Conservation (phyloP, 2,797 vertebrate genomes). For the Channa striata region DNA sequence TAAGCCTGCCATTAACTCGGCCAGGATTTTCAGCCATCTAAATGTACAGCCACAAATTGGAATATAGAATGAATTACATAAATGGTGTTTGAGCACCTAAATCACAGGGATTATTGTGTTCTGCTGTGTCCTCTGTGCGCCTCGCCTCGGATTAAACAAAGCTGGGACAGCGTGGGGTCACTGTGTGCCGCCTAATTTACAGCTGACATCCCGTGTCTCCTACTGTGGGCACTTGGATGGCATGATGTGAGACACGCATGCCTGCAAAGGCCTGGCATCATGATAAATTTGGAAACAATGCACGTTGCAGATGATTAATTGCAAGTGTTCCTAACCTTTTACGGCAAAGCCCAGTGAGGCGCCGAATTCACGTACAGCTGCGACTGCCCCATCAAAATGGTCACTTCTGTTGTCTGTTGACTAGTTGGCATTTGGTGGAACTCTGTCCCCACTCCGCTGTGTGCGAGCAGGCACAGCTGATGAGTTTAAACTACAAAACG, state of each 20-base stretch:
- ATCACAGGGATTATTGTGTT: slow-evolving; percentile 62
- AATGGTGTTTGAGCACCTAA: slow-evolving; percentile 64
- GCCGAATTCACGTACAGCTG: slow-evolving; percentile 41
- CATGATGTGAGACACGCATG: slow-evolving; percentile 57
- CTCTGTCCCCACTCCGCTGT: not conserved
- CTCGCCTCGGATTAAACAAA: slow-evolving; percentile 67
- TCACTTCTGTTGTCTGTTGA: slow-evolving; percentile 8
- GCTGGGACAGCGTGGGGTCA: slow-evolving; percentile 66
- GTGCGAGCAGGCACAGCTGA: not conserved
- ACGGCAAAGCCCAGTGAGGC: slow-evolving; percentile 51
- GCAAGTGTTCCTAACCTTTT: slow-evolving; percentile 71
- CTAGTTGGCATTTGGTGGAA: not conserved
- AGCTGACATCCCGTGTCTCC: slow-evolving; percentile 70
- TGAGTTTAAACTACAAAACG: not conserved
- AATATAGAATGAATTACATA: slow-evolving; percentile 54
- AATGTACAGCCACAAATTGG: slow-evolving; percentile 40
- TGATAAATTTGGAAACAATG: slow-evolving; percentile 79
- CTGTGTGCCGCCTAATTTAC: slow-evolving; percentile 72
- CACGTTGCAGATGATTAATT: slow-evolving; percentile 65
- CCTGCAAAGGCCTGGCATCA: slow-evolving; percentile 54
- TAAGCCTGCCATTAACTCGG: slow-evolving; percentile 23
- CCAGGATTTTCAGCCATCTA: slow-evolving; percentile 25
- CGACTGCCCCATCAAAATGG: slow-evolving; percentile 23
- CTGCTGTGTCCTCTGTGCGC: slow-evolving; percentile 62
- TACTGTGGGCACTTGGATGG: slow-evolving; percentile 53